Evolutionary conservation across 2,113 vertebrate species (phyloP), one percentile per base, ranked within the genome.

Genomic region (Casuarius casuarius): DNA sequence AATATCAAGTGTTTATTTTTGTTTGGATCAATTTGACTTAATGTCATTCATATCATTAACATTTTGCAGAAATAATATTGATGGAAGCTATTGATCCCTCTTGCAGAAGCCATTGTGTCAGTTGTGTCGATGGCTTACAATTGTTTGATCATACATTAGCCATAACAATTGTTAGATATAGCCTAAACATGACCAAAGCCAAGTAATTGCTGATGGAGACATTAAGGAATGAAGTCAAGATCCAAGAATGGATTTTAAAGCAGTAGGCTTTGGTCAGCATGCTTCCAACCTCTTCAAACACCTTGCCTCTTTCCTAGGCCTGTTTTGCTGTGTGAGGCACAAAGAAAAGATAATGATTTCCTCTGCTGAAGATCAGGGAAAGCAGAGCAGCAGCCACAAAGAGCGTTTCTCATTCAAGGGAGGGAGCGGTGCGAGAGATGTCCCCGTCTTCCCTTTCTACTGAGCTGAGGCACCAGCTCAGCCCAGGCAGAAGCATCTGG

Each of bases 21-120:
- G 88, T 97, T 97, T 95, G 87, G 98, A 98, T 99, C 98, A 98
- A 98, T 99, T 97, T 94, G 96, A 91, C 83, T 97, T 98, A 99
- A 99, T 98, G 98, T 97, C 97, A 98, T 98, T 97, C 96, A 95
- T 97, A 97, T 97, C 97, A 98, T 98, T 98, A 98, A 97, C 97
- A 98, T 98, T 98, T 98, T 98, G 95, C 94, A 97, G 51, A 82
- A 97, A 98, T 98, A 98, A 91, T 98, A 98, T 98, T 65, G 98
- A 98, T 96, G 74, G 54, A 95, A 96, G 75, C 51, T 98, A 99
- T 98, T 98, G 98, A 99, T 98, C 91, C 77, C 19, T 95, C 97
- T 96, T 81, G 98, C 95, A 98, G 97, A 96, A 91, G 42, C 31
- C 49, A 89, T 96, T 94, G 81, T 76, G 87, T 93, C 65, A 38